Percentiles rank a stretch among this genome's conserved stretches.
Conservation (phyloP, 2,888 invertebrate genomes). For the Agrochola macilenta region DNA sequence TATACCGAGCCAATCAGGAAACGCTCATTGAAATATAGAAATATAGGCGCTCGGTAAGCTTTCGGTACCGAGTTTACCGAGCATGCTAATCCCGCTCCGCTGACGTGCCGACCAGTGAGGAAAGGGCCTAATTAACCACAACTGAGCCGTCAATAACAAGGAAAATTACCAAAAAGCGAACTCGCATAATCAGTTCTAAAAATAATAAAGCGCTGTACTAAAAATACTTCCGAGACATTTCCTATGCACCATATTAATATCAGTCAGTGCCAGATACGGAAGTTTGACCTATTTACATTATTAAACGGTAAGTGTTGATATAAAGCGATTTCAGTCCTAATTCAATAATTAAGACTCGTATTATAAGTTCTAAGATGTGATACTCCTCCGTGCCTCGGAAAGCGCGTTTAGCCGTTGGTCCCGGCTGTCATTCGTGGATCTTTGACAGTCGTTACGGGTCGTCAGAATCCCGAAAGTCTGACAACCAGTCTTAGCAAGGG, state of each 20-base stretch:
- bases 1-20: too few species aligned
- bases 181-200: slow-evolving; percentile 5
- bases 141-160: not conserved
- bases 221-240: not conserved
- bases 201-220: not conserved
- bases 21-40: too few species aligned
- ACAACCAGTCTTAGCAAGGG: too few species aligned
- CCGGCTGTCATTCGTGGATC: too few species aligned
- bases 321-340: slow-evolving; percentile 71
- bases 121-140: not conserved
- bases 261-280: not conserved
- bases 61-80: too few species aligned
- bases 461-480: too few species aligned
- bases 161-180: not conserved
- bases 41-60: too few species aligned
- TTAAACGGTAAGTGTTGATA: slow-evolving; percentile 63
- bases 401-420: too few species aligned
- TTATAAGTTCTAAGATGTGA: not conserved
- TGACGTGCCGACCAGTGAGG: too few species aligned
- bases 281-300: slow-evolving; percentile 60
- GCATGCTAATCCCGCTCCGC: too few species aligned
- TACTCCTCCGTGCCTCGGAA: too few species aligned
- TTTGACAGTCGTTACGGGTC: too few species aligned
- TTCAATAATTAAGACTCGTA: not conserved
- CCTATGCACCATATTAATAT: slow-evolving; percentile 11